Base-by-base conservation (phyloP, 2,888 invertebrate species). In the Thalpophila matura region DNA sequence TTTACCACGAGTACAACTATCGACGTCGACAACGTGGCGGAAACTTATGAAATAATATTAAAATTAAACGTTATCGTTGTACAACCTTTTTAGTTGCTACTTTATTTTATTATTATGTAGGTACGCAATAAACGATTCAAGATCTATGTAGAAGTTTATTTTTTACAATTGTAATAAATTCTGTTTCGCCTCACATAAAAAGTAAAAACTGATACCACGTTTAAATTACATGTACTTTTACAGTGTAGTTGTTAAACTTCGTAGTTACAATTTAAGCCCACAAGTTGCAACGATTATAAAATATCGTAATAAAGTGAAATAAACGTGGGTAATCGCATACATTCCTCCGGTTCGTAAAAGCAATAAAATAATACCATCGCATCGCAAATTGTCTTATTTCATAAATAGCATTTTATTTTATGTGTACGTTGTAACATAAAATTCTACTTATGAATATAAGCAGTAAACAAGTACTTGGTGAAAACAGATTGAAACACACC, bases 321-420 rank as follows among this genome's bases (percentile, higher is more conserved):
- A 54, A 64, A 54, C 50, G 47, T 46, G 45, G 47, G 47, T 61
- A 79, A 75, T 64, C 54, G 54, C 57, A 64, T 58, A 58, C 60
- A 68, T 72, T 74, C 67, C 71, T 60, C 67, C 51, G 61, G 55
- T 72, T 43, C 40, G 31, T 76, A 67, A 63, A 72, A 63, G 72
- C 77, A 77, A 76, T 85, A 85, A 83, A 83, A 81, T 63, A 64
- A 74, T 77, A 79, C 76, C 77, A 81, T 81, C 78, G 82, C 81
- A 77, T 63, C 64, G 84, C 83, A 82, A 83, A 85, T 81, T 82
- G 79, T 84, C 75, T 80, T 80, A 85, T 82, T 82, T 79, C 74
- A 82, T 81, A 83, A 82, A 74, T 78, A 79, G 77, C 72, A 77
- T 79, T 86, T 83, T 77, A 82, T 83, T 79, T 83, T 84, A 79